Conservation (phyloP, 2,888 invertebrate species). For the Scaptomyza reducta region DNA sequence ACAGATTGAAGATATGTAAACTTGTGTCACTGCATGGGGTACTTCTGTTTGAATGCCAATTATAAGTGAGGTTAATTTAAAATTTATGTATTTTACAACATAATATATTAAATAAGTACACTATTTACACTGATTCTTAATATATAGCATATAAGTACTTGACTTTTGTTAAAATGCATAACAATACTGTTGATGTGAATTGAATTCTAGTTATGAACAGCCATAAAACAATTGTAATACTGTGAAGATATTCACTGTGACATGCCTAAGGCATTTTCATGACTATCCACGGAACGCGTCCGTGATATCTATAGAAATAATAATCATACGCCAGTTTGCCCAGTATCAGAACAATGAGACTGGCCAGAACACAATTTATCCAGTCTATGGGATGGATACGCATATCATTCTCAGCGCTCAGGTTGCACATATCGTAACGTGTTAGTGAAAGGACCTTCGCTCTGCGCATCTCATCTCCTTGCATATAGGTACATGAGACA, state of each 20-base stretch:
- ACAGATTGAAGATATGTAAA: background rate
- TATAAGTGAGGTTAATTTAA: background rate
- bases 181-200: background rate
- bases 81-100: background rate
- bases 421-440: constrained; percentile 88
- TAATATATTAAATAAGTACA: too few species aligned
- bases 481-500: constrained; percentile 89
- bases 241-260: background rate
- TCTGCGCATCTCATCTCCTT: constrained; percentile 77
- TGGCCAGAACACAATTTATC: constrained; percentile 88
- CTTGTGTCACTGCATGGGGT: background rate
- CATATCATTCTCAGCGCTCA: constrained; percentile 84
- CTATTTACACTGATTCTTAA: too few species aligned
- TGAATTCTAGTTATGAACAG: background rate
- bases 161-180: background rate
- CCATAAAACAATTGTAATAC: constrained; percentile 24
- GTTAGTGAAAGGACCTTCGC: constrained; percentile 89
- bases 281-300: constrained; percentile 93
- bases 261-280: constrained; percentile 87
- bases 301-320: constrained; percentile 91
- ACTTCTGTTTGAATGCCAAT: background rate
- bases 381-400: constrained; percentile 89
- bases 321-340: constrained; percentile 92
- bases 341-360: constrained; percentile 89
- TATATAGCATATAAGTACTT: background rate